Evolutionary conservation across 2,113 vertebrate genomes (phyloP).

Genomic region (Ceuthmochares aereus): DNA sequence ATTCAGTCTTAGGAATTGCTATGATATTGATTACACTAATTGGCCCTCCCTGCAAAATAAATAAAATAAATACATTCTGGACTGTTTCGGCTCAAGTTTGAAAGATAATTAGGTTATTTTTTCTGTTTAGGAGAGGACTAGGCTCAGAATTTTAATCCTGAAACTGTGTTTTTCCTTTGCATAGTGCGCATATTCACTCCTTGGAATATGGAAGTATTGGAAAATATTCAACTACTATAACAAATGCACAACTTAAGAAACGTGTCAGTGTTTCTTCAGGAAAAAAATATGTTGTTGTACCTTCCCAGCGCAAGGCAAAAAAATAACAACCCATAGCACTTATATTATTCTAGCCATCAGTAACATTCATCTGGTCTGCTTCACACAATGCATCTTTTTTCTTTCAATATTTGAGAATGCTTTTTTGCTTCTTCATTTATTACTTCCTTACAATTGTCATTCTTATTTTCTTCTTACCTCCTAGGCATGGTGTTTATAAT

Average conservation of each 20-base stretch:
- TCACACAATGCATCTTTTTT: neutral
- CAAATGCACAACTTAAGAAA: neutral
- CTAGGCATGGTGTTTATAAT: neutral
- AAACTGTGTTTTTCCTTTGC: neutral
- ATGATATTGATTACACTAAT: neutral
- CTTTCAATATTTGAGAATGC: neutral
- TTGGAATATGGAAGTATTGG: neutral
- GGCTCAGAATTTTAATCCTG: neutral
- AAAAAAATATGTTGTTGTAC: neutral
- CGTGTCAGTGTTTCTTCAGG: neutral
- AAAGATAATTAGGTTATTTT: neutral
- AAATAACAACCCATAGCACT: rapidly evolving
- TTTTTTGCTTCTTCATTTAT: neutral
- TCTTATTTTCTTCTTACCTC: neutral
- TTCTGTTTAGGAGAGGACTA: neutral
- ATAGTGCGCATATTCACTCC: neutral
- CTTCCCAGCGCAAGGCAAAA: neutral
- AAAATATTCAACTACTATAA: neutral
- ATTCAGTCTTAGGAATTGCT: neutral
- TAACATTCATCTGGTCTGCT: neutral
- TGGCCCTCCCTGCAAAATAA: rapidly evolving
- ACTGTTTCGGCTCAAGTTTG: neutral
- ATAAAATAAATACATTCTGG: neutral
- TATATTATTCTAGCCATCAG: neutral
- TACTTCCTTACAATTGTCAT: neutral